These are phyloP conservation scores for Timandra comae DNA, from an alignment of 2,888 invertebrate species.

Conservation along the genomic window DNA sequence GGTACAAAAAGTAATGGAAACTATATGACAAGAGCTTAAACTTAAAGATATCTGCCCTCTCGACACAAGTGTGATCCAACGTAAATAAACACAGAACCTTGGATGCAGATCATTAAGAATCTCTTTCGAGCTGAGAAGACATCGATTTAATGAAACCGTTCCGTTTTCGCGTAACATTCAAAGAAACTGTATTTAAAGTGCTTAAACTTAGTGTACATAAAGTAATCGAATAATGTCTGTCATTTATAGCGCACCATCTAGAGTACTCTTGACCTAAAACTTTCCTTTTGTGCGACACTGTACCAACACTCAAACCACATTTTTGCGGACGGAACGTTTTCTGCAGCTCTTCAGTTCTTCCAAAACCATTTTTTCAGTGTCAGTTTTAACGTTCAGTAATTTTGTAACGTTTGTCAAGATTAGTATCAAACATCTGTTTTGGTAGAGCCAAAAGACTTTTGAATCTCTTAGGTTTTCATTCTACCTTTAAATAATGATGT, in stretches of 20 bases:
- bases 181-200: no score
- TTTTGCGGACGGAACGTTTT: slow-evolving; percentile 25
- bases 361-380: slow-evolving; percentile 12
- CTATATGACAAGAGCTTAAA: no score
- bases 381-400: slow-evolving; percentile 8
- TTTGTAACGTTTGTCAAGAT: slow-evolving; percentile 17
- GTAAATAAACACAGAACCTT: no score
- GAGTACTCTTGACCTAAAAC: slow-evolving; percentile 43
- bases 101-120: no score
- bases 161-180: no score
- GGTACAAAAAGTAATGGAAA: no score
- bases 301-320: slow-evolving; percentile 24
- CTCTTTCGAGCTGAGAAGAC: no score
- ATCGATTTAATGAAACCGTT: no score
- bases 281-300: slow-evolving; percentile 35
- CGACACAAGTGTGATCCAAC: no score
- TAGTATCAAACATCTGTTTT: slow-evolving; percentile 13
- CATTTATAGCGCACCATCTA: slow-evolving; percentile 23
- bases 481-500: slow-evolving; percentile 3
- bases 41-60: no score
- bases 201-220: slow-evolving; percentile 4
- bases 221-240: slow-evolving; percentile 31
- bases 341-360: slow-evolving; percentile 4
- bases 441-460: slow-evolving; percentile 10
- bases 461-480: slow-evolving; percentile 11